Conservation (phyloP, 2,888 invertebrate genomes). For the Phalangium opilio region DNA sequence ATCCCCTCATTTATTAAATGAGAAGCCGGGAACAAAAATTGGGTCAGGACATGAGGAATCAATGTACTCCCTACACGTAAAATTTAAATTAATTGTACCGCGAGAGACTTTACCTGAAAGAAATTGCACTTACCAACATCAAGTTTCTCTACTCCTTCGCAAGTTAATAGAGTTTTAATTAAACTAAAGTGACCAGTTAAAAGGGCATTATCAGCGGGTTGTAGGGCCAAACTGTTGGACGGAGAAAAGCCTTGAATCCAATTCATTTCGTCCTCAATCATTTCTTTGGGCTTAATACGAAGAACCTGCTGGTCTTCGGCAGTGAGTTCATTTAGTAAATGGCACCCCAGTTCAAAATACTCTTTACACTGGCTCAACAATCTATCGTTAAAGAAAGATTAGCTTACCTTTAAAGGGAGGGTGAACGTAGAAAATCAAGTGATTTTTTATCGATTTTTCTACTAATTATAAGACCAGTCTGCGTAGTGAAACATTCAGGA, state of each 20-base stretch:
- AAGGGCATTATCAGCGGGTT: conserved; percentile 32
- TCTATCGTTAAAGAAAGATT: conserved; percentile 10
- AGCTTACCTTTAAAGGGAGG: not conserved
- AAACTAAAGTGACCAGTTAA: conserved; percentile 35
- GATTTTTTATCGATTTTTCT: too few species aligned
- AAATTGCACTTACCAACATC: conserved; percentile 25
- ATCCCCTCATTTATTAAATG: conserved; percentile 26
- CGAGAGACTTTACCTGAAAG: not conserved
- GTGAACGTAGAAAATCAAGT: not conserved
- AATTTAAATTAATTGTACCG: not conserved
- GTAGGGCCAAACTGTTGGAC: conserved; percentile 26
- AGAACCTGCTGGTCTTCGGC: conserved; percentile 27
- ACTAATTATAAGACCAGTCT: too few species aligned
- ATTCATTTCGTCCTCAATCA: conserved; percentile 35
- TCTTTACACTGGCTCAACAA: conserved; percentile 34
- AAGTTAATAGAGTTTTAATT: conserved; percentile 32
- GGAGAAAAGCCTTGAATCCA: conserved; percentile 35
- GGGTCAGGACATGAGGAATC: conserved; percentile 30
- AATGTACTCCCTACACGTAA: conserved; percentile 22
- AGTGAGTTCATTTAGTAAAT: conserved; percentile 28
- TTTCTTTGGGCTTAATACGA: conserved; percentile 28
- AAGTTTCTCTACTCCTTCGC: conserved; percentile 31
- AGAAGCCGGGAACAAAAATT: conserved; percentile 37
- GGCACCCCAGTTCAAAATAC: conserved; percentile 35
- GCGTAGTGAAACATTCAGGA: too few species aligned